Evolutionary conservation across 2,888 invertebrate genomes (phyloP), one percentile per base, ranked within the genome.

Genomic region (Desoria tigrina): DNA sequence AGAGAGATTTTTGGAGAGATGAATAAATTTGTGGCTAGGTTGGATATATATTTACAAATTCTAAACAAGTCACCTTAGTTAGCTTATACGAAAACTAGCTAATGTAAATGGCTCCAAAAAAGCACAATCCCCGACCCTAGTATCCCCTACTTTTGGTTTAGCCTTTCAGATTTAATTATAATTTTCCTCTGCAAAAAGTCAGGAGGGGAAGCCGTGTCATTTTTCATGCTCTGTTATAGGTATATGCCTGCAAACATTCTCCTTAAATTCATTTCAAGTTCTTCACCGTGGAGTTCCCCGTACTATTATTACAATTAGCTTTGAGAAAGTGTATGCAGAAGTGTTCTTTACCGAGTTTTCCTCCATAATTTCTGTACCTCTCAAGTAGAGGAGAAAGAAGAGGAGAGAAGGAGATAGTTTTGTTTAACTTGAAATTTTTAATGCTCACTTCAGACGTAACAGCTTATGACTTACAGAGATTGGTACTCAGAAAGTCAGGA

Each of bases 141-240:
- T 32, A 7, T 4, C 32, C 11, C 6, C 32, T 32, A 45, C 9
- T 45, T 45, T 45, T 18, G 16, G 4, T 16, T 57, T 50, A 27
- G 18, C 55, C 62, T 42, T 37, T 62, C 57, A 63, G 63, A 63
- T 63, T 57, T 63, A 63, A 63, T 63, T 63, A 63, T 45, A 63
- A 63, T 51, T 57, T 51, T 57, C 37, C 32, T 50, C 28, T 28
- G 62, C 54, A 27, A 21, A 16, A 39, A 50, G 26, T 58, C 39
- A 23, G 50, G 39, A 58, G 57, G 57, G 63, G 56, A 50, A 32
- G 53, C 27, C 56, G 62, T 56, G 60, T 54, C 69, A 64, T 66
- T 66, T 69, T 61, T 65, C 61, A 61, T 64, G 42, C 39, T 16
- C 9, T 9, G 9, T 39, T 16, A 39, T n/a, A n/a, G n/a, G n/a